Evolutionary conservation across 2,113 vertebrate genomes (phyloP), one percentile per base, ranked within the genome.

Genomic region (Malurus cyaneus): DNA sequence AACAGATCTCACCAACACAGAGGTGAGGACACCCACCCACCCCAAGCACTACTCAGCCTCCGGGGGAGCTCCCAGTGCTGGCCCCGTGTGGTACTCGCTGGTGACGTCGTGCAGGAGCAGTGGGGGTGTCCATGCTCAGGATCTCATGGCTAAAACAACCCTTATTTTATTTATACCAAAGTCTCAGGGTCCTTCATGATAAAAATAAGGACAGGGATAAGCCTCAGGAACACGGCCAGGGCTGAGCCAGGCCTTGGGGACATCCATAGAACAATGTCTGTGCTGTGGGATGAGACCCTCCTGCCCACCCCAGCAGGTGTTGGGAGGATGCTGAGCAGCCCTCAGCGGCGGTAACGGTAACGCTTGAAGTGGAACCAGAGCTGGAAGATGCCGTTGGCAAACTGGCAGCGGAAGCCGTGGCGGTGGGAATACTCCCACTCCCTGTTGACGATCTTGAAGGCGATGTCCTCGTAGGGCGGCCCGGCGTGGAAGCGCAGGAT

Each of bases 331-430:
- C 2, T 0, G 19, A 42, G 41, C 50, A 26, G 61, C 29, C 15
- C 64, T 98, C 95, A 99, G 65, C 99, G 97, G 56, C 99, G 98
- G 96, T 99, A 99, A 26, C 99, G 99, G 95, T 99, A 99, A 14
- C 99, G 98, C 97, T 99, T 99, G 92, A 99, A 99, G 96, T 99
- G 99, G 97, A 99, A 99, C 99, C 99, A 99, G 72, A 99, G 98
- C 97, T 99, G 99, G 96, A 99, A 99, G 96, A 99, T 99, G 20
- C 99, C 99, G 0, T 99, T 99, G 86, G 99, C 98, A 7, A 99
- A 99, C 97, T 99, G 99, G 97, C 99, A 99, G 88, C 99, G 99
- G 97, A 99, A 99, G 89, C 99, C 99, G 0, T 99, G 99, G 12
- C 99, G 98, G 94, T 99, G 99, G 0, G 99, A 99, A 80, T 99